Evolutionary conservation across 2,797 vertebrate species (phyloP), one percentile per base, ranked within the genome.

Genomic region (Sternotherus odoratus): DNA sequence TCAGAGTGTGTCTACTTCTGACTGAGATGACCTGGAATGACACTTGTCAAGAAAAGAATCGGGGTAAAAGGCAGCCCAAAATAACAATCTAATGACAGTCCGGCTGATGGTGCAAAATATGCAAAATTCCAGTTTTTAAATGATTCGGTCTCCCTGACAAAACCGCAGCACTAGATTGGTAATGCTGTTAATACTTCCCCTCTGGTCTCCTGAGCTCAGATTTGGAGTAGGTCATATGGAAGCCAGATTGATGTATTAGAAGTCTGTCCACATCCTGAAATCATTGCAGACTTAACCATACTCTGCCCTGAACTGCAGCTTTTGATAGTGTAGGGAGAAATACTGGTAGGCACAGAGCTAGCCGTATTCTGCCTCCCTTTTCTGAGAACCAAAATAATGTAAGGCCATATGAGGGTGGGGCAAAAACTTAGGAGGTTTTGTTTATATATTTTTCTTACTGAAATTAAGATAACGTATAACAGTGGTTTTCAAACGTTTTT

Each of bases 1-100:
- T 96, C 81, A 96, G 91, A 94, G 63, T 94, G 79, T 91, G 88
- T 93, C 49, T 53, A 66, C 85, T 60, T 82, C 87, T 87, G 92
- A 89, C 21, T 87, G 77, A 95, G 85, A 75, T 95, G 79, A 90
- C 87, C 85, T 92, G 77, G 86, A 94, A 95, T 77, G 90, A 17
- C 5, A 19, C 94, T 57, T 79, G 36, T 94, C 81, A 88, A 95
- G 91, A 48, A 77, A 92, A 90, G 86, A 96, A 87, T 92, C 46
- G 17, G 36, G 50, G 90, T 88, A 86, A 94, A 95, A 91, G 82
- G 49, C 75, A 90, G 90, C 24, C 39, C n/a, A 75, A 83, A 89
- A 77, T 10, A 86, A 49, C 81, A 85, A 49, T 13, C 75, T 88
- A 66, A 84, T 4, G 91, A 24, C 3, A 1, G 51, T 1, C 54